These are phyloP conservation scores for Sclerodermus sp. DNA, from an alignment of 2,888 invertebrate genomes.

Conservation along the genomic window DNA sequence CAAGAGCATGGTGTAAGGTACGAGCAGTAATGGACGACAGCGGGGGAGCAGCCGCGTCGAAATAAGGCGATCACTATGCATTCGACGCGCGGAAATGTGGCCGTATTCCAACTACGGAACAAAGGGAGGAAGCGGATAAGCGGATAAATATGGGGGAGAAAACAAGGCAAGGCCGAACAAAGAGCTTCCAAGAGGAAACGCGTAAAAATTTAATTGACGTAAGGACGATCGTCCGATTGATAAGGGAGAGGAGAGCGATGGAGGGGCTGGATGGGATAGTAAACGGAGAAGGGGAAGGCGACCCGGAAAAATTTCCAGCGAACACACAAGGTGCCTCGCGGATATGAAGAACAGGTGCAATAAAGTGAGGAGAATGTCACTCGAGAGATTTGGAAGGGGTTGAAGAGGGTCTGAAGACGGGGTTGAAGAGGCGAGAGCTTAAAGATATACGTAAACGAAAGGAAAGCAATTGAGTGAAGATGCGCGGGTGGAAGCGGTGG, in stretches of 20 bases:
- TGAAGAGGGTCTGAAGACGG: too few relatives aligned
- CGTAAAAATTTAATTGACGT: not conserved
- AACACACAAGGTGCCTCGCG: not conserved
- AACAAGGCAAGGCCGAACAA: conserved; percentile 4
- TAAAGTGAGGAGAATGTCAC: too few relatives aligned
- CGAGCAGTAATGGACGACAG: not conserved
- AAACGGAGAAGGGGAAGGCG: too few relatives aligned
- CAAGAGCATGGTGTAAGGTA: not conserved
- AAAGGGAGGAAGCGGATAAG: conserved; percentile 7
- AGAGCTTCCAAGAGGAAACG: not conserved
- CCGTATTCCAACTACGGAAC: conserved; percentile 6
- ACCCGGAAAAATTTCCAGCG: not conserved
- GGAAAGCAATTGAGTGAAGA: too few relatives aligned
- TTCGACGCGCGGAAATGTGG: conserved; percentile 28
- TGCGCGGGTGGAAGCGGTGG: too few relatives aligned
- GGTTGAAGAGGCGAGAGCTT: too few relatives aligned
- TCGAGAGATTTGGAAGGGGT: too few relatives aligned
- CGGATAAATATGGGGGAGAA: conserved; percentile 1
- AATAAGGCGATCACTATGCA: conserved; percentile 49
- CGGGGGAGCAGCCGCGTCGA: conserved; percentile 14
- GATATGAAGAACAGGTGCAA: not conserved
- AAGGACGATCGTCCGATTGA: not conserved
- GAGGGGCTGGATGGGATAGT: too few relatives aligned
- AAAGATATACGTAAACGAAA: too few relatives aligned
- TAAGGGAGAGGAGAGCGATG: too few relatives aligned